These are phyloP conservation scores for Drosophila parabipectinata DNA, from an alignment of 1,140 invertebrate genomes.

Conservation along the genomic window DNA sequence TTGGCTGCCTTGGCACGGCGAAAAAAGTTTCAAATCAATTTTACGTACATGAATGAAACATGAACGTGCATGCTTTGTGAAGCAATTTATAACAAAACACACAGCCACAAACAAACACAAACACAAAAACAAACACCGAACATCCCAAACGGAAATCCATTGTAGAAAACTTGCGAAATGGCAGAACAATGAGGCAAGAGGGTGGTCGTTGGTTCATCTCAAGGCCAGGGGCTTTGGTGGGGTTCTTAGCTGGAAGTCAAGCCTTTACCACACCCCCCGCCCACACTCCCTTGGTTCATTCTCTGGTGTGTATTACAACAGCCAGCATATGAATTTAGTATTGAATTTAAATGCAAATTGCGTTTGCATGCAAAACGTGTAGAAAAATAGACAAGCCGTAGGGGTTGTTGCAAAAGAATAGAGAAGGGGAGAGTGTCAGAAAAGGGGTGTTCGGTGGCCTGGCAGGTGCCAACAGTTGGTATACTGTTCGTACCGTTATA, in stretches of 20 bases:
- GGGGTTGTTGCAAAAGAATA: background rate
- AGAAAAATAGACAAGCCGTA: slow-evolving; percentile 64
- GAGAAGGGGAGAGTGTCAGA: no score
- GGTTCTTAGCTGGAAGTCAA: background rate
- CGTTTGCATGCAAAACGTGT: slow-evolving; percentile 77
- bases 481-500: slow-evolving; percentile 1
- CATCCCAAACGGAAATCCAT: slow-evolving; percentile 74
- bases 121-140: background rate
- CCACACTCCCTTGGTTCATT: slow-evolving; percentile 9
- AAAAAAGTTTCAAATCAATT: slow-evolving; percentile 76
- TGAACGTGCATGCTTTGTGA: slow-evolving; percentile 73
- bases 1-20: slow-evolving; percentile 45
- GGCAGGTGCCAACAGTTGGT: slow-evolving; percentile 40
- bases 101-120: slow-evolving; percentile 37
- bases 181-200: slow-evolving; percentile 62
- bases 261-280: slow-evolving; percentile 6
- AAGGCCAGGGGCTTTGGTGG: background rate
- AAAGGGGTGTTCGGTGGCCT: background rate
- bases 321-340: slow-evolving; percentile 79
- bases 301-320: slow-evolving; percentile 70
- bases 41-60: slow-evolving; percentile 80
- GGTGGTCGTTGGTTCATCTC: slow-evolving; percentile 4
- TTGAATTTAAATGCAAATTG: slow-evolving; percentile 82
- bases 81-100: slow-evolving; percentile 69
- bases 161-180: slow-evolving; percentile 79